These are phyloP conservation scores for Timema cristinae DNA, from an alignment of 2,888 invertebrate species.

Conservation along the genomic window DNA sequence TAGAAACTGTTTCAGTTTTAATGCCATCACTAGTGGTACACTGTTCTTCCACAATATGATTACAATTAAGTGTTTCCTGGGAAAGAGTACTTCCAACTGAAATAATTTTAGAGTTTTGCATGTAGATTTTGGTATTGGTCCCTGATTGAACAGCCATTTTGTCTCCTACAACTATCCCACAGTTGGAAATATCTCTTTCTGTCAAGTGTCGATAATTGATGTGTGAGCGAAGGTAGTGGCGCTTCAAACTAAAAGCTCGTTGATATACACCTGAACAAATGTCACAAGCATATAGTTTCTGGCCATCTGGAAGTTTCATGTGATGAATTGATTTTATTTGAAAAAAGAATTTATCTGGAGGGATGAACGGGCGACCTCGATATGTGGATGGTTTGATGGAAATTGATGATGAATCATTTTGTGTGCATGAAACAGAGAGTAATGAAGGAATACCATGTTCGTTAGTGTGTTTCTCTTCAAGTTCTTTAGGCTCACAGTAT, in stretches of 20 bases:
- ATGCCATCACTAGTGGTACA: neutral
- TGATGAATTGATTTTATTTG: constrained; percentile 31
- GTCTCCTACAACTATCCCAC: constrained; percentile 39
- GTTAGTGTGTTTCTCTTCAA: no score
- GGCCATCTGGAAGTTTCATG: constrained; percentile 32
- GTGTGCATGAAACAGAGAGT: no score
- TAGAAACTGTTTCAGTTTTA: neutral
- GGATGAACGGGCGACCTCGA: neutral
- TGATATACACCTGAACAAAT: constrained; percentile 48
- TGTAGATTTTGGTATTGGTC: constrained; percentile 24
- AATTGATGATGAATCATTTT: no score
- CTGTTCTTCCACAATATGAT: no score
- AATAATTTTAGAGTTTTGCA: constrained; percentile 22
- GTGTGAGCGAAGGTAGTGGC: constrained; percentile 50
- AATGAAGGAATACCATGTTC: no score
- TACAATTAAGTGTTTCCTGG: no score
- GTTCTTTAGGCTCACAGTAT: no score
- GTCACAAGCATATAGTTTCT: constrained; percentile 43
- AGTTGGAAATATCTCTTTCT: constrained; percentile 45
- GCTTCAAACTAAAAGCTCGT: constrained; percentile 48
- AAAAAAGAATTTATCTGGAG: constrained; percentile 32
- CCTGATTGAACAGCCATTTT: constrained; percentile 25
- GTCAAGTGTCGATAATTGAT: constrained; percentile 47
- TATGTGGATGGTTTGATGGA: neutral
- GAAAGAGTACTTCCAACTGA: constrained; percentile 4